Percentiles rank a stretch among this genome's conserved stretches.
These are phyloP conservation scores for Drosophila infuscata DNA, from an alignment of 2,888 invertebrate species.

Conservation along the genomic window DNA sequence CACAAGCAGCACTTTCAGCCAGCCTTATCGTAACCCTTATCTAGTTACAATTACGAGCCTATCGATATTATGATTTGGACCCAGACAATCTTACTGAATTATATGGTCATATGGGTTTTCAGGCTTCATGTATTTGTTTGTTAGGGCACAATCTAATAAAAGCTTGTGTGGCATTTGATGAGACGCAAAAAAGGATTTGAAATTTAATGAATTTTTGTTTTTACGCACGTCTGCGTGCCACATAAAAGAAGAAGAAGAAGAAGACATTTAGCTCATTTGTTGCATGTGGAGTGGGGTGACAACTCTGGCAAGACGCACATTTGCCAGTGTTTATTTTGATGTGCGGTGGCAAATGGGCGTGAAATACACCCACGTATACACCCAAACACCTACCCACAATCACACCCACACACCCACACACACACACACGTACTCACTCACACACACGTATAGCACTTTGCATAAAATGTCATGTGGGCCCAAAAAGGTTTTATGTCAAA, in stretches of 20 bases:
- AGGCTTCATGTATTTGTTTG: conserved; percentile 1
- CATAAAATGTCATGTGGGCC: conserved; percentile 62
- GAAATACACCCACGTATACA: conserved; percentile 51
- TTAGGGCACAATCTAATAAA: conserved; percentile 42
- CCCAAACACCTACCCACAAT: conserved; percentile 11
- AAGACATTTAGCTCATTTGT: conserved; percentile 60
- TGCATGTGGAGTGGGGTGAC: not conserved
- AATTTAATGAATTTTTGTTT: conserved; percentile 71
- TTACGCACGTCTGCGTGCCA: conserved; percentile 59
- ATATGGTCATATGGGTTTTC: conserved; percentile 2
- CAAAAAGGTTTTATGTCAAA: conserved; percentile 77
- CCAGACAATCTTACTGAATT: conserved; percentile 5
- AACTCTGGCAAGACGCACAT: conserved; percentile 29
- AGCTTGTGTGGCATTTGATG: conserved; percentile 51
- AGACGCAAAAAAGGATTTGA: conserved; percentile 58
- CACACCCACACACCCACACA: conserved; percentile 10
- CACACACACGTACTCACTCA: conserved; percentile 13
- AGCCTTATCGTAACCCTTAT: not conserved
- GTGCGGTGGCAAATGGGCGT: conserved; percentile 72
- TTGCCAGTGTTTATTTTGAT: conserved; percentile 63
- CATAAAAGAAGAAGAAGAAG: conserved; percentile 48
- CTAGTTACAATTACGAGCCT: conserved; percentile 20
- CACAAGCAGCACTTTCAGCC: too few relatives aligned
- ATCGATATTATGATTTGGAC: conserved; percentile 26
- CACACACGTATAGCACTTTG: conserved; percentile 51